phyloP scores from a whole-genome alignment of 92 coral and sea anemone genomes.

The Porites rus region DNA sequence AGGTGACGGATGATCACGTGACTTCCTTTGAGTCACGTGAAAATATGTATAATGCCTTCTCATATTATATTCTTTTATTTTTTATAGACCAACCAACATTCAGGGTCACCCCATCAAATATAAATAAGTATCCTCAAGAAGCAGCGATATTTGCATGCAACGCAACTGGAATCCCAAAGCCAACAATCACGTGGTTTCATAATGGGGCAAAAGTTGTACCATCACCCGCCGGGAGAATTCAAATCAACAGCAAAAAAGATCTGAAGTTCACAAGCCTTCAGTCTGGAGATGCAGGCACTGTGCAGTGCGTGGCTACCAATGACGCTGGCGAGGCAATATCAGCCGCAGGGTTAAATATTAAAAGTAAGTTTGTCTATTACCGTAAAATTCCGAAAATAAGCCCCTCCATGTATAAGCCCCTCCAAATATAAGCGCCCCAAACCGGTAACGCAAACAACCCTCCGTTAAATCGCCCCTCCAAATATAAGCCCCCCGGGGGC shows the following conservation, averaged over 20 bases:
- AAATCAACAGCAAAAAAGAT: conserved; percentile 68
- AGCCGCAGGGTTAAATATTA: conserved; percentile 60
- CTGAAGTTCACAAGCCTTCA: conserved; percentile 69
- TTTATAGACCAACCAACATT: conserved; percentile 75
- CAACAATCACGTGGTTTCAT: conserved; percentile 85
- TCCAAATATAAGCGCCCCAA: no score
- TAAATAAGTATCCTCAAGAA: conserved; percentile 59
- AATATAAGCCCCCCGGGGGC: no score
- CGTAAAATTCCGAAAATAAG: no score
- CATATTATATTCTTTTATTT: neutral
- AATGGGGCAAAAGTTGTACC: conserved; percentile 77
- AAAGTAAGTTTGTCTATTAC: conserved; percentile 56
- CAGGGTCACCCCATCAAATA: conserved; percentile 56
- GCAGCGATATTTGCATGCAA: conserved; percentile 72
- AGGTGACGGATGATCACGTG: neutral
- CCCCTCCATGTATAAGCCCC: no score
- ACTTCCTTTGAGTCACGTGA: no score
- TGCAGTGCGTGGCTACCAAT: conserved; percentile 94
- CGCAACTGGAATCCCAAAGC: conserved; percentile 80
- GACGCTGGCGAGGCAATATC: conserved; percentile 83
- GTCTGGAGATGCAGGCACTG: conserved; percentile 76
- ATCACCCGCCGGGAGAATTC: conserved; percentile 43
- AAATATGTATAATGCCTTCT: neutral
- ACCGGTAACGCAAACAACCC: no score
- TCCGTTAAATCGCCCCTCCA: no score